Percentiles rank a stretch among this genome's conserved stretches.
Conservation (phyloP, 2,888 invertebrate species). For the Zhengitettix transpicula region DNA sequence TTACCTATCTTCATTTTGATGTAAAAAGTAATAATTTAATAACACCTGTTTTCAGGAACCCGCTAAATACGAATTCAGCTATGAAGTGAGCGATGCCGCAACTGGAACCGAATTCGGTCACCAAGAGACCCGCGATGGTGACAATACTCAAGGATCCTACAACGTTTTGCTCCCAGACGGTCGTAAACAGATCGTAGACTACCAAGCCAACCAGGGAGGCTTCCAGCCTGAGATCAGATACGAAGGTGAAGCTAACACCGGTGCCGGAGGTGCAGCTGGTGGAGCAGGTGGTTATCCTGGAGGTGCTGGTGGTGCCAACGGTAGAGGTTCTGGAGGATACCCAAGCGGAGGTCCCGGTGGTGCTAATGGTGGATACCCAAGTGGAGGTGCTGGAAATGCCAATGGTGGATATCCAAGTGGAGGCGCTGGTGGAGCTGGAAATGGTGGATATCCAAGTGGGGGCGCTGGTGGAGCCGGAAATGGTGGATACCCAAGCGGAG, state of each 20-base stretch:
- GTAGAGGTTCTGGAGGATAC: not conserved
- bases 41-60: slow-evolving; percentile 7
- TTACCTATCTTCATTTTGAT: no score
- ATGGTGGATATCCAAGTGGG: not conserved
- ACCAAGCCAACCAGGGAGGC: slow-evolving; percentile 12
- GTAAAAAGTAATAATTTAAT: not conserved
- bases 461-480: not conserved
- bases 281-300: slow-evolving; percentile 1
- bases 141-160: slow-evolving; percentile 12
- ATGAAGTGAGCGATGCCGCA: slow-evolving; percentile 12
- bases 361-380: not conserved
- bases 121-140: slow-evolving; percentile 12
- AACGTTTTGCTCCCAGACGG: slow-evolving; percentile 14
- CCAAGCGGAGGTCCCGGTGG: slow-evolving; percentile 1
- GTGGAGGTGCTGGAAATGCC: not conserved
- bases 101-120: slow-evolving; percentile 13
- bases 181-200: slow-evolving; percentile 13
- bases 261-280: slow-evolving; percentile 3
- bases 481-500: slow-evolving; percentile 1
- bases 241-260: slow-evolving; percentile 9
- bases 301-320: not conserved
- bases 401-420: slow-evolving; percentile 2
- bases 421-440: not conserved
- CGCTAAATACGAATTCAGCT: slow-evolving; percentile 13
- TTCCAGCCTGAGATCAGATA: slow-evolving; percentile 14